Base-by-base conservation (phyloP, 2,113 vertebrate species). In the Phalacrocorax aristotelis region DNA sequence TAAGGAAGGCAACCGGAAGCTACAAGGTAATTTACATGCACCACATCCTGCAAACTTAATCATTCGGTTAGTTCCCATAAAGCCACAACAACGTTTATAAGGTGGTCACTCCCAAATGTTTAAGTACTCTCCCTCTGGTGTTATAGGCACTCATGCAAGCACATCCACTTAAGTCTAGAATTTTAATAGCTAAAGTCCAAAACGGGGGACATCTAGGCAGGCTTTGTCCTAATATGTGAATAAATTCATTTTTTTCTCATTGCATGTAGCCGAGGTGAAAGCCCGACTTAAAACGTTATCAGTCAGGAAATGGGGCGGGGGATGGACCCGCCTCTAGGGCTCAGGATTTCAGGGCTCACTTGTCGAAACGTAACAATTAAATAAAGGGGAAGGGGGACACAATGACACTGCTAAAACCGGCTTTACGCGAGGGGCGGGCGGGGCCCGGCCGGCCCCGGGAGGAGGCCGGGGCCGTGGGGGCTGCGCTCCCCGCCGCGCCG, bases 201-300 rank as follows among this genome's bases (percentile, higher is more conserved):
- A 66, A 2, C 1, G 6, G 15, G 26, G 22, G 16, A 7, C 10
- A 54, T 3, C 22, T 3, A 6, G 2, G 38, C 80, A 49, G 21
- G 32, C 34, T 74, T 36, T 44, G 30, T 7, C 54, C n/a, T 26
- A 22, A 44, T 14, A 5, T 4, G 17, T 8, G 7, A 78, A 74
- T 32, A 61, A 17, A 49, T 48, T 9, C 22, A 12, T 34, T 60
- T 34, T 60, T 34, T 57, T 30, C 34, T 29, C 70, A 44, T 11
- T 13, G 7, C 30, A 22, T 0, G 9, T 0, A 70, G 30, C 27
- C 5, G 20, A 42, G 26, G 10, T 20, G 6, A 61, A 52, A 87
- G 49, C 36, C 36, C 55, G 18, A 13, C 21, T 19, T 32, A 46
- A 58, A 36, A 22, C 42, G 19, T 3, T 3, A 11, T 13, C 38